Evolutionary conservation across 2,113 vertebrate species (phyloP).

Genomic region (Cheilinus undulatus): DNA sequence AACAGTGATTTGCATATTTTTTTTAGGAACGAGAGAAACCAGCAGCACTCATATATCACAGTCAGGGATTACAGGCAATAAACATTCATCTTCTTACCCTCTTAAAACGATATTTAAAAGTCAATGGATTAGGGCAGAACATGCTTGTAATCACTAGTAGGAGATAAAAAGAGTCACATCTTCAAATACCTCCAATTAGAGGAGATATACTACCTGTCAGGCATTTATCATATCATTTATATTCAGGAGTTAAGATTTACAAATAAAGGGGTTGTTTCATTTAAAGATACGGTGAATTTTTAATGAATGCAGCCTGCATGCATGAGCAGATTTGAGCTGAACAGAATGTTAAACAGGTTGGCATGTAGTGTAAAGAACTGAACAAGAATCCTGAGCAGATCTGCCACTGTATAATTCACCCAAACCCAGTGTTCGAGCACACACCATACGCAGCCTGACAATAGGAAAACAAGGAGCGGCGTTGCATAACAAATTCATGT

Average conservation of each 20-base stretch:
- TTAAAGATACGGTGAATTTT: background rate
- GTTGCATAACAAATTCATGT: conserved; percentile 37
- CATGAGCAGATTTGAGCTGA: background rate
- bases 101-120: conserved; percentile 81
- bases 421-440: background rate
- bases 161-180: conserved; percentile 77
- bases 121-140: conserved; percentile 83
- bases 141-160: conserved; percentile 78
- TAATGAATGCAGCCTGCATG: background rate
- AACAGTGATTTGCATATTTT: conserved; percentile 69
- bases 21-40: conserved; percentile 70
- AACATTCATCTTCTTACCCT: conserved; percentile 90
- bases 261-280: conserved; percentile 33
- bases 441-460: background rate
- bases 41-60: conserved; percentile 86
- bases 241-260: conserved; percentile 25
- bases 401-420: background rate
- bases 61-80: conserved; percentile 88
- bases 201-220: conserved; percentile 63
- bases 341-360: background rate
- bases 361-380: background rate
- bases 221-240: conserved; percentile 57
- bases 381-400: background rate
- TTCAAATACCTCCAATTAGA: conserved; percentile 77
- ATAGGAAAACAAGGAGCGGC: conserved; percentile 15